Percentiles rank a stretch among this genome's conserved stretches.
Conservation (phyloP, 53 echinoderm and acorn worm genomes). For the Henricia sp. region DNA sequence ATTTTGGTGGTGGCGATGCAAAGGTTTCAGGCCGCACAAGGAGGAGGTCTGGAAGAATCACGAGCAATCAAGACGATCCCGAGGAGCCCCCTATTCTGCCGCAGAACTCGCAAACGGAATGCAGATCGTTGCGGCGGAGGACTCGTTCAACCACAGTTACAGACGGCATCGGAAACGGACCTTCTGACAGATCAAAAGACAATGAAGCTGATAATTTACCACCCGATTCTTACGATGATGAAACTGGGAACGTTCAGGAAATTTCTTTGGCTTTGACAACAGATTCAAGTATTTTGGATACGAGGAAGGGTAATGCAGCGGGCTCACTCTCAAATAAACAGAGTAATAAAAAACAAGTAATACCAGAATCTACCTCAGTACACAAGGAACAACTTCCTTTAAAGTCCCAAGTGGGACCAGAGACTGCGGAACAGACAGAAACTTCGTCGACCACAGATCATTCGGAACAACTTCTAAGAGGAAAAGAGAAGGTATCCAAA, state of each 20-base stretch:
- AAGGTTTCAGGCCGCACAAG: constrained; percentile 46
- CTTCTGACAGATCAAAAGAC: constrained; percentile 26
- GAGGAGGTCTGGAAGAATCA: constrained; percentile 58
- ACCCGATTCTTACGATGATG: not conserved
- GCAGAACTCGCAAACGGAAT: constrained; percentile 9
- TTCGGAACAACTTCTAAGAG: constrained; percentile 25
- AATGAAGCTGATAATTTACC: constrained; percentile 4
- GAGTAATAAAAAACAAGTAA: not conserved
- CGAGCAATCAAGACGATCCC: constrained; percentile 7
- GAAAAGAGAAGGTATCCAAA: constrained; percentile 20
- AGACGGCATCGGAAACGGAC: constrained; percentile 35
- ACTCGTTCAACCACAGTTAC: constrained; percentile 31
- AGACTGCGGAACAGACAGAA: constrained; percentile 1
- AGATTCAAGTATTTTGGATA: not conserved
- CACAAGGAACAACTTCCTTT: not conserved
- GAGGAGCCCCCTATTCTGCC: constrained; percentile 1
- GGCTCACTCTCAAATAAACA: not conserved
- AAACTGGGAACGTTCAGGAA: not conserved
- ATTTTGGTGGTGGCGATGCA: constrained; percentile 18
- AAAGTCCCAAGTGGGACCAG: constrained; percentile 5
- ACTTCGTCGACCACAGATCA: not conserved
- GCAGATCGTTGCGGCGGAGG: constrained; percentile 38
- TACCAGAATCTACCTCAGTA: constrained; percentile 57
- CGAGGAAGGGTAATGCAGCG: not conserved
- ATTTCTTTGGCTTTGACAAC: not conserved